Evolutionary conservation across 2,888 invertebrate species (phyloP).

Genomic region (Apocheima hispidaria): DNA sequence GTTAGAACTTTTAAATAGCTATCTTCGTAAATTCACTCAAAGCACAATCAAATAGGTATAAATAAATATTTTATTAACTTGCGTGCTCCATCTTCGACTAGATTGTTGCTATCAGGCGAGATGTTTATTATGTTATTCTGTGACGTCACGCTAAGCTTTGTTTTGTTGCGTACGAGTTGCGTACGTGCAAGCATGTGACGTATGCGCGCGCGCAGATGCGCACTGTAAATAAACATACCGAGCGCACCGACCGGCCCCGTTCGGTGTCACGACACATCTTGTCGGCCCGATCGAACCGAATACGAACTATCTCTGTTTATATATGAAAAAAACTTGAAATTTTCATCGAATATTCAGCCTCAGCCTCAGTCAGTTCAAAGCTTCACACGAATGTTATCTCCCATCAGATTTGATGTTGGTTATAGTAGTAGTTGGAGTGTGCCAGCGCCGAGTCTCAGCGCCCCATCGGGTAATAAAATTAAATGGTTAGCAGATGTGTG

Average conservation of each 20-base stretch:
- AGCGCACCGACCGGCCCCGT: too few species aligned
- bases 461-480: not conserved
- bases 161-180: not conserved
- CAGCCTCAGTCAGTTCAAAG: too few species aligned
- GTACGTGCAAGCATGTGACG: constrained; percentile 20
- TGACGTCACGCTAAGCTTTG: not conserved
- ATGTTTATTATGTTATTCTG: not conserved
- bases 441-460: not conserved
- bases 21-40: too few species aligned
- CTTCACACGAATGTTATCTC: not conserved
- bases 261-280: not conserved
- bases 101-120: too few species aligned
- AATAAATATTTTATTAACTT: too few species aligned
- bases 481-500: constrained; percentile 12
- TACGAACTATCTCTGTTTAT: not conserved
- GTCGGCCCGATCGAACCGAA: not conserved
- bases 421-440: not conserved
- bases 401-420: not conserved
- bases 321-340: not conserved
- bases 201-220: constrained; percentile 19
- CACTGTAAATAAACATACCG: constrained; percentile 15
- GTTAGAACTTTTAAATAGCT: too few species aligned
- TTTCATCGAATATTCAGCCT: not conserved
- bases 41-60: too few species aligned
- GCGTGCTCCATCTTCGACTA: too few species aligned